phyloP scores from a whole-genome alignment of 2,888 invertebrate genomes.

The Ennomos erosarius region DNA sequence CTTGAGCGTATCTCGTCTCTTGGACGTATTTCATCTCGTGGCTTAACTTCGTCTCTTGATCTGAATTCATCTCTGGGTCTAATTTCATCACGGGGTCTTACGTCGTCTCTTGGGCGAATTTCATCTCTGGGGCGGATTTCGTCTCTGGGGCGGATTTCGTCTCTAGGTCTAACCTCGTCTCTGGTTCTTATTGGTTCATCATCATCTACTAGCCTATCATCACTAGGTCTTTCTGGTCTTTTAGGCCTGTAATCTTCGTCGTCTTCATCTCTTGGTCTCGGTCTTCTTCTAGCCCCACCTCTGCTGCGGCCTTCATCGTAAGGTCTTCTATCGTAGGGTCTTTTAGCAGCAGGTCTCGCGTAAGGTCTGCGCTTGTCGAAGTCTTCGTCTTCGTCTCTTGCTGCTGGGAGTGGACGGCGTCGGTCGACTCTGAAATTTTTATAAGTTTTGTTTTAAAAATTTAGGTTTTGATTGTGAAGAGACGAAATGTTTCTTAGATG shows the following conservation, averaged over 20 bases:
- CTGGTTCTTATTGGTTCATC: slow-evolving; percentile 33
- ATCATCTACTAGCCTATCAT: slow-evolving; percentile 47
- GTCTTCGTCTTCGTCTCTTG: slow-evolving; percentile 74
- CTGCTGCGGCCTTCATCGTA: slow-evolving; percentile 51
- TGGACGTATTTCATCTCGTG: slow-evolving; percentile 44
- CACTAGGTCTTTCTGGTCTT: slow-evolving; percentile 43
- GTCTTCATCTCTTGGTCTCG: slow-evolving; percentile 69
- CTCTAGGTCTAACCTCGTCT: slow-evolving; percentile 45
- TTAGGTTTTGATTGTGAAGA: too few species aligned
- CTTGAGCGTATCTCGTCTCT: slow-evolving; percentile 45
- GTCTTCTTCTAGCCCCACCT: slow-evolving; percentile 51
- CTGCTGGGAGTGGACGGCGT: slow-evolving; percentile 56
- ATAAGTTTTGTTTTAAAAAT: neutral
- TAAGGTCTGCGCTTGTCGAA: slow-evolving; percentile 24
- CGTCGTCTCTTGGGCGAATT: slow-evolving; percentile 53
- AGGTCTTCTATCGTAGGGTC: slow-evolving; percentile 68
- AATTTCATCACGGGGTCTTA: slow-evolving; percentile 48
- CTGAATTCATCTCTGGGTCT: slow-evolving; percentile 45
- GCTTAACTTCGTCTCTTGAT: slow-evolving; percentile 29
- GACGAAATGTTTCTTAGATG: too few species aligned
- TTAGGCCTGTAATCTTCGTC: slow-evolving; percentile 50
- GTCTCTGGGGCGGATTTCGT: slow-evolving; percentile 44
- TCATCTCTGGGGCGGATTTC: slow-evolving; percentile 43
- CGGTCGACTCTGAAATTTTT: slow-evolving; percentile 69
- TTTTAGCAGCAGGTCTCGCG: slow-evolving; percentile 64